phyloP scores from a whole-genome alignment of 2,113 vertebrate genomes.

The Hipposideros armiger region DNA sequence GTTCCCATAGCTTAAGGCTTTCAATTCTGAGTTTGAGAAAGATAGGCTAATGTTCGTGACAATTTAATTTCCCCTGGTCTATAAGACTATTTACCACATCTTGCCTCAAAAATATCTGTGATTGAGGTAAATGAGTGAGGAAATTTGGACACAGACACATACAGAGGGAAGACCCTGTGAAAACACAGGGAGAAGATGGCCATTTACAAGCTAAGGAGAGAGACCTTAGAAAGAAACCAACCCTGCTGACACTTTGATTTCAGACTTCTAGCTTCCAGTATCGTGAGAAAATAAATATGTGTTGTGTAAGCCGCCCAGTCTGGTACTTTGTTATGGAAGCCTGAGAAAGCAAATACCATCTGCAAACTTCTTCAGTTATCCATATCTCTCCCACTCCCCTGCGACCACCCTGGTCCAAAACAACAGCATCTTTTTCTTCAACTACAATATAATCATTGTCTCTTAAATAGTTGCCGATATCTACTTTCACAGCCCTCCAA shows the following conservation, averaged over 20 bases:
- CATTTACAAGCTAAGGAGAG: neutral
- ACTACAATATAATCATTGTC: neutral
- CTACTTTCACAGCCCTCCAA: neutral
- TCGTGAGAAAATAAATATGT: neutral
- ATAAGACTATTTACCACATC: neutral
- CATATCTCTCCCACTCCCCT: neutral
- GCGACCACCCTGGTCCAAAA: neutral
- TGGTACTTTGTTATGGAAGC: neutral
- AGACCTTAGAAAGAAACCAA: neutral
- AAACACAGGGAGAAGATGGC: neutral
- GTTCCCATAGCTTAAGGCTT: neutral
- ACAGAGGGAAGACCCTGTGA: neutral
- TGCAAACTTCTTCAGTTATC: neutral
- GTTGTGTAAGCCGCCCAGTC: neutral
- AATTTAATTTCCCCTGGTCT: neutral
- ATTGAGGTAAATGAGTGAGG: neutral
- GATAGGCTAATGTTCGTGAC: neutral
- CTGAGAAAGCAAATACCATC: neutral
- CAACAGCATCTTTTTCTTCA: neutral
- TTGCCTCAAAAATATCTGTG: constrained; percentile 12
- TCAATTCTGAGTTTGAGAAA: constrained; percentile 22
- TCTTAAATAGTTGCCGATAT: neutral
- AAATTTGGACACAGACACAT: neutral
- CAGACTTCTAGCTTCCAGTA: neutral
- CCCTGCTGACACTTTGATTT: neutral